Evolutionary conservation across 2,888 invertebrate genomes (phyloP).

Genomic region (Drosophila histrio): DNA sequence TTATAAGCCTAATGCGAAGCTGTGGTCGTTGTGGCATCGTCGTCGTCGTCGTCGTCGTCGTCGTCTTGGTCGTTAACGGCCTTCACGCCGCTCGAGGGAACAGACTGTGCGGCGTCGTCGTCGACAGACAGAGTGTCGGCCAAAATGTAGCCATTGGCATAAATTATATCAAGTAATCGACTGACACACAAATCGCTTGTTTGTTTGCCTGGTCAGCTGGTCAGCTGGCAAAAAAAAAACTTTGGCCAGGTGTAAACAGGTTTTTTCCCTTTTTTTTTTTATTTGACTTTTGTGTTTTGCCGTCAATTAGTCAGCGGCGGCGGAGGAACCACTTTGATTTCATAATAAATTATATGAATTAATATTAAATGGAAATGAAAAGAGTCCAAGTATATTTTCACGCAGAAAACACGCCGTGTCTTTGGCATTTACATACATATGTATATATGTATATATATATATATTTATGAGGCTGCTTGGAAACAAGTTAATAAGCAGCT

Average conservation of each 20-base stretch:
- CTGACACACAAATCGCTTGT: constrained; percentile 75
- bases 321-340: constrained; percentile 63
- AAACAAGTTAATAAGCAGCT: constrained; percentile 76
- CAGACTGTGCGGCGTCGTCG: constrained; percentile 70
- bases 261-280: constrained; percentile 46
- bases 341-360: constrained; percentile 66
- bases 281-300: constrained; percentile 2
- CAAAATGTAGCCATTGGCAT: constrained; percentile 66
- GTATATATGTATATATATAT: no score
- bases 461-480: constrained; percentile 62
- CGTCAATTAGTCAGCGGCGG: constrained; percentile 74
- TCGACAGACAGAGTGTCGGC: constrained; percentile 67
- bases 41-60: constrained; percentile 46
- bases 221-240: no score
- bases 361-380: constrained; percentile 62
- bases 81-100: constrained; percentile 59
- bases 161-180: constrained; percentile 72
- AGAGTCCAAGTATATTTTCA: no score
- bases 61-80: constrained; percentile 33
- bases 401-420: constrained; percentile 18
- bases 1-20: constrained; percentile 26
- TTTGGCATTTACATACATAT: constrained; percentile 59
- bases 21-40: constrained; percentile 16
- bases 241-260: constrained; percentile 69
- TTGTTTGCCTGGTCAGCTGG: constrained; percentile 26